These are phyloP conservation scores for Megaptera novaeangliae DNA, from an alignment of 2,113 vertebrate genomes.

Conservation along the genomic window DNA sequence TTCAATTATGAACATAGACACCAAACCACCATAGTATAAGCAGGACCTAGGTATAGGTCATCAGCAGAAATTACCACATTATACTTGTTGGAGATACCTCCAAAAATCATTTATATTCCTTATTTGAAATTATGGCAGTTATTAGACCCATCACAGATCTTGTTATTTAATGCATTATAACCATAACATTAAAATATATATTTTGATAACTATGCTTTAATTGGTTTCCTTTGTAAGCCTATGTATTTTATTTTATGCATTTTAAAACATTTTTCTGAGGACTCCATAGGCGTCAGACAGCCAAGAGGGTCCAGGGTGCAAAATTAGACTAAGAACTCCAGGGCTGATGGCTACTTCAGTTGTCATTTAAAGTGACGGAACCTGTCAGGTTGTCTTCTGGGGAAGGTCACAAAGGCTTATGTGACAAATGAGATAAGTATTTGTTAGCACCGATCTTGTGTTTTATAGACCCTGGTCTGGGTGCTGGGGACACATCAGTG, in stretches of 20 bases:
- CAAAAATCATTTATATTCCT: neutral
- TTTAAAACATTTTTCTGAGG: neutral
- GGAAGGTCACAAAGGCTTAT: neutral
- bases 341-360: neutral
- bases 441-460: neutral
- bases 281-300: neutral
- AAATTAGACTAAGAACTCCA: neutral
- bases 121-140: neutral
- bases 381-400: neutral
- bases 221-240: neutral
- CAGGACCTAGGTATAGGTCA: neutral
- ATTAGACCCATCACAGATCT: neutral
- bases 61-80: neutral
- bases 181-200: neutral
- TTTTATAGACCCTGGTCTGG: neutral
- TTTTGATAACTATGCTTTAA: neutral
- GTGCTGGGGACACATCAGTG: neutral
- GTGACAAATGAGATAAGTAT: neutral
- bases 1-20: neutral
- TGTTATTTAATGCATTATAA: neutral
- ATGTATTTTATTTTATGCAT: neutral
- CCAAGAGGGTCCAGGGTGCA: neutral
- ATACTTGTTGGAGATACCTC: neutral
- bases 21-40: neutral
- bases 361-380: neutral